phyloP scores from a whole-genome alignment of 2,797 vertebrate genomes.

The Cheirogaleus major region DNA sequence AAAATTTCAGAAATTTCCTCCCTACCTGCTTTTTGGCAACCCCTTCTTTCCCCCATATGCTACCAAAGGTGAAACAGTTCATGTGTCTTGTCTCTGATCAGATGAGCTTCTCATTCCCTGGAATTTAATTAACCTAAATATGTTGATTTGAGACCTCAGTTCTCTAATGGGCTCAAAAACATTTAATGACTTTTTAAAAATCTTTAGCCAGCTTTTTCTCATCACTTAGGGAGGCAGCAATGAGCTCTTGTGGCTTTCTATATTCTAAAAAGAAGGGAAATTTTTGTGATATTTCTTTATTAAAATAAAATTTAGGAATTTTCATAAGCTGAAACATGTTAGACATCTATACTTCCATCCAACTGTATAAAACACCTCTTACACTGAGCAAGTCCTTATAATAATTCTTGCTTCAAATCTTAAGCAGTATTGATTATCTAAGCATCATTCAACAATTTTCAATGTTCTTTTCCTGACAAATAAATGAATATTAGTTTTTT shows the following conservation, averaged over 20 bases:
- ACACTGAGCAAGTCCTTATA: not conserved
- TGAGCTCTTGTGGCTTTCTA: not conserved
- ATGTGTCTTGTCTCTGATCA: not conserved
- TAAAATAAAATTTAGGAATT: conserved; percentile 22
- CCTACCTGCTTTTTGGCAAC: not conserved
- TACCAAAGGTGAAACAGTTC: not conserved
- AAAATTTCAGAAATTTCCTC: not conserved
- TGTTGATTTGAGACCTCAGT: not conserved
- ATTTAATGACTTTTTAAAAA: not conserved
- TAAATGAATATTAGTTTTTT: not conserved
- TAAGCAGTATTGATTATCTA: conserved; percentile 20
- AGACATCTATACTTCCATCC: not conserved
- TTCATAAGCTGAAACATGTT: not conserved
- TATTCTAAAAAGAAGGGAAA: not conserved
- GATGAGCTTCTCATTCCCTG: not conserved
- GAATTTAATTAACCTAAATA: not conserved
- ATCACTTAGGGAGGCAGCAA: not conserved
- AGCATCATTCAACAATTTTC: not conserved
- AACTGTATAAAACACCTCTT: not conserved
- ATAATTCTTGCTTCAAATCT: not conserved
- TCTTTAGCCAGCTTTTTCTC: not conserved
- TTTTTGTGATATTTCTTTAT: not conserved
- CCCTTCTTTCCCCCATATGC: no score
- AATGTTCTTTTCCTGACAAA: not conserved
- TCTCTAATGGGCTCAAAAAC: not conserved